Percentiles rank a stretch among this genome's conserved stretches.
Conservation (phyloP, 2,888 invertebrate genomes). For the Microplitis deprimator region DNA sequence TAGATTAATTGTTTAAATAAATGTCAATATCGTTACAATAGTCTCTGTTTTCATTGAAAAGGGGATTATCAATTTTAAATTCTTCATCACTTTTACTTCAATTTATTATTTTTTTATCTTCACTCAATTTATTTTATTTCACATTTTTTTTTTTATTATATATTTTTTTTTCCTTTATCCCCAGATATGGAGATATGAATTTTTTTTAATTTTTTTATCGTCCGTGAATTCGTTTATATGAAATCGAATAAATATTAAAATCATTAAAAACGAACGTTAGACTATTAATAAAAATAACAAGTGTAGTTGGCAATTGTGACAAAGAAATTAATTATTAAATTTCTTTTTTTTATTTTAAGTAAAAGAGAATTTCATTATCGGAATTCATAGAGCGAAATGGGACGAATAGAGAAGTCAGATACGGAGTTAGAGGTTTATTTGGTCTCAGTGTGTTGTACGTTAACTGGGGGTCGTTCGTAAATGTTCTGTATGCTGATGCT, state of each 20-base stretch:
- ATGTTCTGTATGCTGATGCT: neutral
- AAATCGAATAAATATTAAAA: slow-evolving; percentile 53
- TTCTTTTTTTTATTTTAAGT: neutral
- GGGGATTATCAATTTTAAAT: neutral
- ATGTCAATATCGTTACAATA: neutral
- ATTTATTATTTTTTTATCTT: slow-evolving; percentile 1
- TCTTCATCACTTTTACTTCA: neutral
- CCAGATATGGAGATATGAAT: slow-evolving; percentile 32
- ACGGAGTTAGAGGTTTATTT: neutral
- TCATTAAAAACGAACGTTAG: slow-evolving; percentile 35
- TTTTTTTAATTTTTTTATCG: slow-evolving; percentile 39
- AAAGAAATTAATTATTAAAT: slow-evolving; percentile 4
- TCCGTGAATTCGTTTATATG: slow-evolving; percentile 19
- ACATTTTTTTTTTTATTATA: slow-evolving; percentile 17
- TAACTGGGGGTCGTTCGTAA: no score
- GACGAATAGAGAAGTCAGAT: neutral
- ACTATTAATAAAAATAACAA: slow-evolving; percentile 15
- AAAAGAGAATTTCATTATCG: neutral
- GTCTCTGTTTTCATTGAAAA: neutral
- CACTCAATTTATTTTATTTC: neutral
- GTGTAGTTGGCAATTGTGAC: slow-evolving; percentile 8
- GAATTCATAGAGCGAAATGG: neutral
- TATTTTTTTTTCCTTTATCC: slow-evolving; percentile 39
- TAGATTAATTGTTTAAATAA: neutral
- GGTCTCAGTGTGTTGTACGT: no score